Conservation (phyloP, 2,797 vertebrate species). For the Oryzias dopingdopingensis region DNA sequence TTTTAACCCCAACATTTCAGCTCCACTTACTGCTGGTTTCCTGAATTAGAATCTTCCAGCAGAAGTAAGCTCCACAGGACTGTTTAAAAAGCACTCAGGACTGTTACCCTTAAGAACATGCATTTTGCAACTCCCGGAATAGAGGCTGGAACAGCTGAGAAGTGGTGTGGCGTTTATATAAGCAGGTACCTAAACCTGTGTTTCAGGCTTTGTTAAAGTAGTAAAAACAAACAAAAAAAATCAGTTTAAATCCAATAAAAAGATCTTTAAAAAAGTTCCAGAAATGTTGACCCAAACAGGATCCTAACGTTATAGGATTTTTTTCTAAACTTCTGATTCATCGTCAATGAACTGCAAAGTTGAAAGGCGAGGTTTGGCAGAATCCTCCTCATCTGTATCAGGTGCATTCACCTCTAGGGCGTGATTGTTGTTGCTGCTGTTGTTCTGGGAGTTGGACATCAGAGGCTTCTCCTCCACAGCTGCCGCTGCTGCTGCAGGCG, state of each 20-base stretch:
- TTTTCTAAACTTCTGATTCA: constrained; percentile 36
- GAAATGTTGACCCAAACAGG: neutral
- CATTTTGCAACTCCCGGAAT: too few species aligned
- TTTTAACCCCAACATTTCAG: too few species aligned
- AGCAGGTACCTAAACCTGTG: too few species aligned
- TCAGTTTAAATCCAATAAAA: too few species aligned
- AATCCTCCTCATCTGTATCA: constrained; percentile 2
- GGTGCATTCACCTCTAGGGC: neutral
- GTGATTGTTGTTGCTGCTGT: constrained; percentile 56
- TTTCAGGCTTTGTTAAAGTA: neutral
- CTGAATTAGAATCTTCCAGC: too few species aligned
- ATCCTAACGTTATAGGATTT: neutral
- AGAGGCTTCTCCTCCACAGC: constrained; percentile 39
- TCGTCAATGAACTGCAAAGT: constrained; percentile 53
- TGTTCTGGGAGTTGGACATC: constrained; percentile 14
- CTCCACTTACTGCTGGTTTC: too few species aligned
- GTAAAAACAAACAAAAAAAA: neutral
- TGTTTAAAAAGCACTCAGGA: too few species aligned
- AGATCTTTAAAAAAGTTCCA: neutral
- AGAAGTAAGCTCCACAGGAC: too few species aligned
- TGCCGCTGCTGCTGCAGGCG: neutral
- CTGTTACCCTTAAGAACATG: too few species aligned
- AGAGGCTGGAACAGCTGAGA: too few species aligned
- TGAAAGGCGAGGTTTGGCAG: neutral
- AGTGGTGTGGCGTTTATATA: too few species aligned